Evolutionary conservation across 2,113 vertebrate species (phyloP).

Genomic region (Argyrosomus japonicus): DNA sequence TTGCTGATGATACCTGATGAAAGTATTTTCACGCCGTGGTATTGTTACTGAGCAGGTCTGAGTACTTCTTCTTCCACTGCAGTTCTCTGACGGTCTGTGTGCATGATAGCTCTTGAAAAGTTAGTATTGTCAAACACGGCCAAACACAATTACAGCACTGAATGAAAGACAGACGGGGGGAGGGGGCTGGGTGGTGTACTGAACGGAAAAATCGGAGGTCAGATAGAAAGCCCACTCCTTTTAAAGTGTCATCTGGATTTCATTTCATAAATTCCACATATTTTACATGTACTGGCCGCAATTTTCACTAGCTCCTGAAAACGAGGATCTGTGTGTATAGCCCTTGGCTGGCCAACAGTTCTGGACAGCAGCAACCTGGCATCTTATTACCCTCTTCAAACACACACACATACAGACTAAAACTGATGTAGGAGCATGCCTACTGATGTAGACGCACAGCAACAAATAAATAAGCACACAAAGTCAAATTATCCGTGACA

Average conservation of each 20-base stretch:
- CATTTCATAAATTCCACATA: constrained; percentile 85
- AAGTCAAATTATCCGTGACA: constrained; percentile 51
- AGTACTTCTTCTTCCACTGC: not conserved
- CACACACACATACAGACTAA: constrained; percentile 31
- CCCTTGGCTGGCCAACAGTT: constrained; percentile 31
- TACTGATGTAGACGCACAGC: constrained; percentile 38
- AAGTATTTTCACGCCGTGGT: not conserved
- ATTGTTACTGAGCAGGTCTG: not conserved
- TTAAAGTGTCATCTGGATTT: constrained; percentile 86
- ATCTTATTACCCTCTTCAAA: constrained; percentile 58
- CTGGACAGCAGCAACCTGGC: constrained; percentile 48
- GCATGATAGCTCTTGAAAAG: not conserved
- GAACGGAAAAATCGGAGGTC: constrained; percentile 78
- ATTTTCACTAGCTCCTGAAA: constrained; percentile 79
- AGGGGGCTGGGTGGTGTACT: constrained; percentile 42
- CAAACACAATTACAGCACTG: constrained; percentile 32
- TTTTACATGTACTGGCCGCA: constrained; percentile 81
- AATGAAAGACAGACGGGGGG: constrained; percentile 47
- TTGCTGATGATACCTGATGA: not conserved
- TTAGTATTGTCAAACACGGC: constrained; percentile 43
- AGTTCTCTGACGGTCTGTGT: not conserved
- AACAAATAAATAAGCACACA: constrained; percentile 69
- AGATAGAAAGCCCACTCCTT: constrained; percentile 74
- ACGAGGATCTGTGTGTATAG: constrained; percentile 41
- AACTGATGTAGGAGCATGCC: constrained; percentile 27